A percentile compares a stretch with the other conserved stretches of the same genome.
Conservation (phyloP, 1,140 invertebrate genomes). For the Neoseiulus cucumeris region DNA sequence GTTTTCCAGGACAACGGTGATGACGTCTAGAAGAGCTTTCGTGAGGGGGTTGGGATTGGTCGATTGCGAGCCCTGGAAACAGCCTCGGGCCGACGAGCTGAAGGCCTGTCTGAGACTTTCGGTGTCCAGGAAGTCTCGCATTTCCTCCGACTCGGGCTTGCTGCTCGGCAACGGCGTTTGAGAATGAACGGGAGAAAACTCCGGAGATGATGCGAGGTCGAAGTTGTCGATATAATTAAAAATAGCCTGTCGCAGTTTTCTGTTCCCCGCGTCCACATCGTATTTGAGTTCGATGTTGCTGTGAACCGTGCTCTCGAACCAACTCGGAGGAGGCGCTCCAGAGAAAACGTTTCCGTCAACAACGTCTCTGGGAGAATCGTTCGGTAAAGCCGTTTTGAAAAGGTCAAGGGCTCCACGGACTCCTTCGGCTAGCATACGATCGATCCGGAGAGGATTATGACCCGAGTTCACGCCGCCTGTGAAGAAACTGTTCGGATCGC, state of each 20-base stretch:
- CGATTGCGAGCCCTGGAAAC: not conserved
- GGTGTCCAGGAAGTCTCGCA: not conserved
- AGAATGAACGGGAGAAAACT: conserved; percentile 1
- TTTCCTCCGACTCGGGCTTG: not conserved
- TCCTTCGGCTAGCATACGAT: not conserved
- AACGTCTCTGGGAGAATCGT: not conserved
- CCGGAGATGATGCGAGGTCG: conserved; percentile 5
- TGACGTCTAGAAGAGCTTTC: not conserved
- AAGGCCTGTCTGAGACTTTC: no score
- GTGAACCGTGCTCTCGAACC: not conserved
- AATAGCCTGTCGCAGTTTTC: not conserved
- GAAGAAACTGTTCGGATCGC: not conserved
- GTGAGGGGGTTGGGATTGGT: not conserved
- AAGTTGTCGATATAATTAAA: conserved; percentile 7
- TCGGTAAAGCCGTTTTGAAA: not conserved
- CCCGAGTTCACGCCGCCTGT: not conserved
- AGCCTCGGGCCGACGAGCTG: no score
- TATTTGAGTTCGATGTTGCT: not conserved
- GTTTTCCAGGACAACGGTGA: not conserved
- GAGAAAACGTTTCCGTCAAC: not conserved
- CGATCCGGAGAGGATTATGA: not conserved
- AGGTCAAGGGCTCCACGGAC: conserved; percentile 5
- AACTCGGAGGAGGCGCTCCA: not conserved
- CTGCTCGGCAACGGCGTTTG: not conserved
- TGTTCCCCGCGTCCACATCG: not conserved